These are phyloP conservation scores for Masticophis lateralis DNA, from an alignment of 2,797 vertebrate genomes.

Conservation along the genomic window DNA sequence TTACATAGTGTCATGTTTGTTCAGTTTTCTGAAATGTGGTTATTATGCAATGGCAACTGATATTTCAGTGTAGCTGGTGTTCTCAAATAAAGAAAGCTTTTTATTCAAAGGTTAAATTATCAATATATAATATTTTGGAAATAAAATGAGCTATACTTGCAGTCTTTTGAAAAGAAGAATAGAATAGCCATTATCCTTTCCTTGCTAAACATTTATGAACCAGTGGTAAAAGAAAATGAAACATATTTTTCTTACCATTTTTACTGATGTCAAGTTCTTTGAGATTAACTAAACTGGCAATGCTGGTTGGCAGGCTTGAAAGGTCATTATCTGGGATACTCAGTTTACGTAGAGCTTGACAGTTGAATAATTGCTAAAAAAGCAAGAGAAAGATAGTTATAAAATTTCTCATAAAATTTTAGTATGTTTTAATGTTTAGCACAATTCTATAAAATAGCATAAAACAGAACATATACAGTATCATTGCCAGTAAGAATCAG, in stretches of 20 bases:
- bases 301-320: constrained; percentile 91
- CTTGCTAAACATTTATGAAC: neutral
- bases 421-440: neutral
- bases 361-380: constrained; percentile 98
- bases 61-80: neutral
- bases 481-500: neutral
- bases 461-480: neutral
- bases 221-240: neutral
- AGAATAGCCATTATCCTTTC: neutral
- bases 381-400: constrained; percentile 45
- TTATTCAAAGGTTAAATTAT: neutral
- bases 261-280: constrained; percentile 99
- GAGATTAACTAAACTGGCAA: constrained; percentile 96
- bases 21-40: neutral
- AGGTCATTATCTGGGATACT: constrained; percentile 98
- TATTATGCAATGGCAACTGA: neutral
- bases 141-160: neutral
- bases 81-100: neutral
- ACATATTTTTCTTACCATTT: constrained; percentile 82
- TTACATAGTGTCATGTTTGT: neutral
- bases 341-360: constrained; percentile 95
- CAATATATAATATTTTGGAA: neutral
- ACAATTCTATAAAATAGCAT: neutral
- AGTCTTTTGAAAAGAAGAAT: neutral
- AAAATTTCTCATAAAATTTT: neutral